Evolutionary conservation across 2,797 vertebrate species (phyloP).

Genomic region (Rallus crepitans): DNA sequence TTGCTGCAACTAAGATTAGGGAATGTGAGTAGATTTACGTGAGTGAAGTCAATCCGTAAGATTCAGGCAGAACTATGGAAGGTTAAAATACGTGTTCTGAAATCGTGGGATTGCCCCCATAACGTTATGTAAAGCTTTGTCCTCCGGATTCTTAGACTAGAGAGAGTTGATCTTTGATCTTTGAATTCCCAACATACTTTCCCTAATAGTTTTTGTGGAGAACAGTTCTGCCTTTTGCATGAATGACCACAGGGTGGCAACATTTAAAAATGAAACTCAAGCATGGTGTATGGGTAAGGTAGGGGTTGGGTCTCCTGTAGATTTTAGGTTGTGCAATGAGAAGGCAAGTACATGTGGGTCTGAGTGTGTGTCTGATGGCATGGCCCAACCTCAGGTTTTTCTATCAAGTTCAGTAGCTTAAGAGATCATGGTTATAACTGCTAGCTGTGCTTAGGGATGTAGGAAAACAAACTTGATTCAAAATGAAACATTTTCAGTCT

Average conservation of each 20-base stretch:
- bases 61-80: background rate
- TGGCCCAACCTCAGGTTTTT: background rate
- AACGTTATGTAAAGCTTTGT: accelerated
- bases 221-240: background rate
- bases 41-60: accelerated
- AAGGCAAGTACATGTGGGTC: accelerated
- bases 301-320: accelerated
- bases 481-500: background rate
- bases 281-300: accelerated
- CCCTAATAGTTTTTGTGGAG: accelerated
- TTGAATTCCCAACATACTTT: background rate
- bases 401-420: accelerated
- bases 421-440: background rate
- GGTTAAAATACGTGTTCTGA: background rate
- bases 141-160: background rate
- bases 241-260: conserved; percentile 28
- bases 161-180: background rate
- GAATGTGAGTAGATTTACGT: background rate
- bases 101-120: background rate
- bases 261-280: background rate
- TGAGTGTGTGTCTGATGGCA: too few species aligned
- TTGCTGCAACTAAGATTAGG: background rate
- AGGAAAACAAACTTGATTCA: background rate
- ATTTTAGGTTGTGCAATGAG: background rate
- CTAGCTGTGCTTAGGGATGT: background rate